phyloP scores from a whole-genome alignment of 2,888 invertebrate species.

The Notocelia uddmanniana region DNA sequence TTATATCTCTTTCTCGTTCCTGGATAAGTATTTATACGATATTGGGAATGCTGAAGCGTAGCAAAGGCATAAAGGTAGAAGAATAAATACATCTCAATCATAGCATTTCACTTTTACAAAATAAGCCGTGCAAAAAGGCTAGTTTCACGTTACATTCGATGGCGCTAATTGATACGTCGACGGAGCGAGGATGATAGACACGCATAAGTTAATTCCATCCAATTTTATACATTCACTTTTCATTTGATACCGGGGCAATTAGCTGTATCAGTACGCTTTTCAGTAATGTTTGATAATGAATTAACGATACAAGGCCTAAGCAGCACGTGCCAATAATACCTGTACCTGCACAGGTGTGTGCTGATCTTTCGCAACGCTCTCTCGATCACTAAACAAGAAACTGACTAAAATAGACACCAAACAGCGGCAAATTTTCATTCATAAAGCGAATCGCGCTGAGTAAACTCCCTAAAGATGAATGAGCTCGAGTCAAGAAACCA shows the following conservation, averaged over 20 bases:
- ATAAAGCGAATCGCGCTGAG: conserved; percentile 14
- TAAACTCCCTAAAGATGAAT: conserved; percentile 24
- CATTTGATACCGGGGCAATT: conserved; percentile 20
- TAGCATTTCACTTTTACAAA: conserved; percentile 44
- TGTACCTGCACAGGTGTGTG: conserved; percentile 33
- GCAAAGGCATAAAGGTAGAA: background rate
- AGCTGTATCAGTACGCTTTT: conserved; percentile 21
- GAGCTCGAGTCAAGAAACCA: conserved; percentile 10
- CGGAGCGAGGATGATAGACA: conserved; percentile 60
- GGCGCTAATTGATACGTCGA: conserved; percentile 58
- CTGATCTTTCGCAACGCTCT: conserved; percentile 34
- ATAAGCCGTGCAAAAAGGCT: conserved; percentile 31
- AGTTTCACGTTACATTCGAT: conserved; percentile 54
- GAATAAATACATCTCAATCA: conserved; percentile 27
- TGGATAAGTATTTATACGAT: conserved; percentile 12
- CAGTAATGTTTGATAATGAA: conserved; percentile 29
- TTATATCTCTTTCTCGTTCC: conserved; percentile 10
- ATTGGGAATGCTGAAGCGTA: conserved; percentile 12
- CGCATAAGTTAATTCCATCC: conserved; percentile 59
- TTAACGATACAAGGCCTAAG: conserved; percentile 26
- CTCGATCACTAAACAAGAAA: conserved; percentile 33
- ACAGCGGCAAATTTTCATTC: conserved; percentile 52
- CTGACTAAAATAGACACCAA: conserved; percentile 46
- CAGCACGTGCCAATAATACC: conserved; percentile 33
- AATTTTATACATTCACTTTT: conserved; percentile 51